phyloP scores from a whole-genome alignment of 2,888 invertebrate species.

The Apamea anceps region DNA sequence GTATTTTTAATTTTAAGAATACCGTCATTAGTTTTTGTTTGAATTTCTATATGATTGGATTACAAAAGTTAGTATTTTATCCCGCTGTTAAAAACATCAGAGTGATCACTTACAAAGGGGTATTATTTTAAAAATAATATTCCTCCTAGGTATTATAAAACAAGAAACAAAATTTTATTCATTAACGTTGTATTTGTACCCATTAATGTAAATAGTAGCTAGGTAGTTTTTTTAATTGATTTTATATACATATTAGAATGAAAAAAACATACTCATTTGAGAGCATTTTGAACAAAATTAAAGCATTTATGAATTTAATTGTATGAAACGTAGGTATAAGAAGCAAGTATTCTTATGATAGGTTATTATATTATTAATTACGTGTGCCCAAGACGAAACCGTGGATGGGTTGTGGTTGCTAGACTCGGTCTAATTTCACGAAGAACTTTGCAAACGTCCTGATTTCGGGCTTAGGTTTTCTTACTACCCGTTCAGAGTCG shows the following conservation, averaged over 20 bases:
- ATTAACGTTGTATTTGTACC: conserved; percentile 2
- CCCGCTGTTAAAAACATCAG: not conserved
- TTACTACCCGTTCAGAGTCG: not conserved
- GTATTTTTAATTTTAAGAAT: conserved; percentile 24
- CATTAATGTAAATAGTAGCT: conserved; percentile 51
- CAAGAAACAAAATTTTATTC: not conserved
- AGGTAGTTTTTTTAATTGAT: conserved; percentile 25
- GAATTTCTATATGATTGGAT: conserved; percentile 21
- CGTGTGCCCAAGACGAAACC: not conserved
- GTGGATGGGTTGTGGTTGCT: conserved; percentile 5
- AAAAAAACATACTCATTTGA: conserved; percentile 30
- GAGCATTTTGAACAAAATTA: conserved; percentile 52
- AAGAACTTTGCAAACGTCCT: not conserved
- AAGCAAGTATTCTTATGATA: conserved; percentile 47
- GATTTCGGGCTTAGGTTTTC: not conserved
- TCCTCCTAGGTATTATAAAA: conserved; percentile 4
- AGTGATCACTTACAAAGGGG: conserved; percentile 10
- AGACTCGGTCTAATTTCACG: conserved; percentile 19
- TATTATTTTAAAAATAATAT: conserved; percentile 45
- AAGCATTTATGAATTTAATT: conserved; percentile 49
- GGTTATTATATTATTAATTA: conserved; percentile 1
- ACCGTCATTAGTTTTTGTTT: not conserved
- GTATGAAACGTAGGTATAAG: conserved; percentile 29
- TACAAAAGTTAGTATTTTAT: conserved; percentile 17
- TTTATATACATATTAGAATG: not conserved